Evolutionary conservation across 2,888 invertebrate species (phyloP).

Genomic region (Ethmia dodecea): DNA sequence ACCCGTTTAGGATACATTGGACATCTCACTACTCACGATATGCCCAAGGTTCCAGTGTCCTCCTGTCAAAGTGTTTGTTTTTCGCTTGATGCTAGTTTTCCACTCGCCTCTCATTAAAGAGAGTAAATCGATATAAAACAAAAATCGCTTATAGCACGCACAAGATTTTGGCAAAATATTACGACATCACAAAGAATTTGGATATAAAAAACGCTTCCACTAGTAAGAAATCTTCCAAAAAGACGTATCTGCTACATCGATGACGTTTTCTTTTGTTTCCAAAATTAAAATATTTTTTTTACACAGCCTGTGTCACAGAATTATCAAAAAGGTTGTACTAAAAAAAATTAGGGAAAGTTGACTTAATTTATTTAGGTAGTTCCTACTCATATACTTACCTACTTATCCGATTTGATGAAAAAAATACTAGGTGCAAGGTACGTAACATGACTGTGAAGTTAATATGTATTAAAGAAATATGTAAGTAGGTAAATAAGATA

Average conservation of each 20-base stretch:
- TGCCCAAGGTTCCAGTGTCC: conserved; percentile 57
- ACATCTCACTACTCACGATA: conserved; percentile 69
- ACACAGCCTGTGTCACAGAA: conserved; percentile 43
- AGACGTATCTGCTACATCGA: conserved; percentile 70
- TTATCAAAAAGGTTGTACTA: too few relatives aligned
- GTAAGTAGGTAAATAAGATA: too few relatives aligned
- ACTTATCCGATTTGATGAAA: too few relatives aligned
- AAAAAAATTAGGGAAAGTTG: too few relatives aligned
- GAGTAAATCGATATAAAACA: conserved; percentile 49
- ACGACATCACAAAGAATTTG: conserved; percentile 77
- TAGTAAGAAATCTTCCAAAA: conserved; percentile 68
- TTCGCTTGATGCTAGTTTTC: conserved; percentile 46
- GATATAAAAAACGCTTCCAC: conserved; percentile 73
- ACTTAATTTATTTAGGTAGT: too few relatives aligned
- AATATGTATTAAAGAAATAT: too few relatives aligned
- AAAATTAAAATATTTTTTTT: conserved; percentile 56
- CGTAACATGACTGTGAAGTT: too few relatives aligned
- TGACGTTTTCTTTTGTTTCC: conserved; percentile 71
- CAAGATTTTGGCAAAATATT: conserved; percentile 71
- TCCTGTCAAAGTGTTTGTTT: conserved; percentile 61
- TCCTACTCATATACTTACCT: too few relatives aligned
- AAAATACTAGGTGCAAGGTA: too few relatives aligned
- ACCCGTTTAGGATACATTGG: conserved; percentile 77
- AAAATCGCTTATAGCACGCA: conserved; percentile 58
- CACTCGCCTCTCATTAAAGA: conserved; percentile 65